Conservation (phyloP, 2,797 vertebrate genomes). For the Cynodonichthys magdalenae region DNA sequence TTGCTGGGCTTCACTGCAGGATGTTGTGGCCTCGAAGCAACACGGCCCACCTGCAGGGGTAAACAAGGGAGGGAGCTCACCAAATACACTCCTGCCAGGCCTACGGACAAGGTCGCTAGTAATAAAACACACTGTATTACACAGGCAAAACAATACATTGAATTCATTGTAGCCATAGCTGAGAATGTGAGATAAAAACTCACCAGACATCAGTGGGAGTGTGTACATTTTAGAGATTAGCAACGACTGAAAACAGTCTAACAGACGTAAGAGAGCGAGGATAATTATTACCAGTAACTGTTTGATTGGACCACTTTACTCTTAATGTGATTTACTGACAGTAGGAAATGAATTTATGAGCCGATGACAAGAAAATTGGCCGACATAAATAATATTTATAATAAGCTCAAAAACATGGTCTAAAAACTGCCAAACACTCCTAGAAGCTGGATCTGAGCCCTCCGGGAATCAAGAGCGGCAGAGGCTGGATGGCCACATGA, state of each 20-base stretch:
- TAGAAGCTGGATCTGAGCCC: neutral
- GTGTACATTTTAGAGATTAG: too few species aligned
- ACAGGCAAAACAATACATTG: neutral
- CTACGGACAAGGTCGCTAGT: slow-evolving; percentile 27
- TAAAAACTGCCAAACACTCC: neutral
- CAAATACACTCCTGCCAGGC: slow-evolving; percentile 19
- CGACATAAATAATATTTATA: neutral
- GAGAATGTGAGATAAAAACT: slow-evolving; percentile 3
- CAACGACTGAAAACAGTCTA: too few species aligned
- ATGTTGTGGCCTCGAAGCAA: slow-evolving; percentile 58
- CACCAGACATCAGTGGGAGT: too few species aligned
- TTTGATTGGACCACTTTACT: too few species aligned
- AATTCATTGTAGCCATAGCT: neutral
- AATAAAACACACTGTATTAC: slow-evolving; percentile 6
- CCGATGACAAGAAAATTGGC: neutral
- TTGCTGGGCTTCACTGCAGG: slow-evolving; percentile 18
- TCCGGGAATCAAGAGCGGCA: neutral
- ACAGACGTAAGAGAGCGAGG: neutral
- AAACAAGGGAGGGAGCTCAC: slow-evolving; percentile 13
- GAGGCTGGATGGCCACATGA: slow-evolving; percentile 1
- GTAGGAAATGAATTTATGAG: neutral
- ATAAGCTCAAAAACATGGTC: neutral
- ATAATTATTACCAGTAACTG: neutral
- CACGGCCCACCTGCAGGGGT: slow-evolving; percentile 26
- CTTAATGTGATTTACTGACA: neutral